phyloP scores from a whole-genome alignment of 2,113 vertebrate species.

The Aegotheles bennettii region DNA sequence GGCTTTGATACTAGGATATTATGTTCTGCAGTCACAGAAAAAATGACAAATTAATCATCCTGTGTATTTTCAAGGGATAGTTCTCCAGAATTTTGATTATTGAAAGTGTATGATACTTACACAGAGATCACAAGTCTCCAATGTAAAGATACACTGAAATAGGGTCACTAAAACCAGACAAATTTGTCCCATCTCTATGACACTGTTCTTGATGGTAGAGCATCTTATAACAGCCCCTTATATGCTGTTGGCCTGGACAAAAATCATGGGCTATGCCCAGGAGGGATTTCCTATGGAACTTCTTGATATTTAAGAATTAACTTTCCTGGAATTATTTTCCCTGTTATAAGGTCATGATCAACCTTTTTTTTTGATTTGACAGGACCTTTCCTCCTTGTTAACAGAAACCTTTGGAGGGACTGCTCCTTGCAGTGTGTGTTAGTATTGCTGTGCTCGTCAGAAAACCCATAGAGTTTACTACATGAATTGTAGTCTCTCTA shows the following conservation, averaged over 20 bases:
- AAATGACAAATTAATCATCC: background rate
- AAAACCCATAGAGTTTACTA: background rate
- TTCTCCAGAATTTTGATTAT: background rate
- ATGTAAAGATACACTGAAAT: background rate
- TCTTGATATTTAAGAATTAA: background rate
- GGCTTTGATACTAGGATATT: background rate
- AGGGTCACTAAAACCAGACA: background rate
- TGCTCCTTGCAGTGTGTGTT: background rate
- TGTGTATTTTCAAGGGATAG: background rate
- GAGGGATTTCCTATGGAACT: background rate
- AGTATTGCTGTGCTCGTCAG: background rate
- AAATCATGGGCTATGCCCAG: background rate
- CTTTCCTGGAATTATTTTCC: background rate
- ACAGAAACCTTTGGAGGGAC: background rate
- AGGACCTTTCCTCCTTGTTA: background rate
- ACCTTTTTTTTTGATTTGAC: background rate
- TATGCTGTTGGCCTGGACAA: background rate
- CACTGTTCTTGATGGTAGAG: rapidly evolving
- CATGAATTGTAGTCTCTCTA: background rate
- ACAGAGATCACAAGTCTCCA: rapidly evolving
- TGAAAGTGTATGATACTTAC: background rate
- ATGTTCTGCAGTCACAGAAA: background rate
- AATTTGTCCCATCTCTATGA: background rate
- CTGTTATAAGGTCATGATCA: background rate
- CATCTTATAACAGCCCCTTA: background rate